Evolutionary conservation across 2,797 vertebrate species (phyloP), one percentile per base, ranked within the genome.

Genomic region (Artibeus lituratus): DNA sequence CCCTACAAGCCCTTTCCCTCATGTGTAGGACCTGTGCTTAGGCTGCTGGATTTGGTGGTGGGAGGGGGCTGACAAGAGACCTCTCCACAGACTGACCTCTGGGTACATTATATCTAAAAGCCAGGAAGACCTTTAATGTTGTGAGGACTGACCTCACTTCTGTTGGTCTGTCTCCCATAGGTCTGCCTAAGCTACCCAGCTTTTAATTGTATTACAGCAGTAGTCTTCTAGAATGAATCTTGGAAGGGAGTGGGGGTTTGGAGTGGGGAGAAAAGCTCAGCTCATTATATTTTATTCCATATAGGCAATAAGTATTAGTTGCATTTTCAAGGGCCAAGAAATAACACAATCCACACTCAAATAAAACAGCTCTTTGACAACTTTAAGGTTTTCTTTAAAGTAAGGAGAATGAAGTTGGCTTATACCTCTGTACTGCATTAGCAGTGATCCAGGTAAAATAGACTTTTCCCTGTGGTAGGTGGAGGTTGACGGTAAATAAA

Each of bases 401-500:
- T 55, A 32, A 73, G 26, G 91, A 95, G 47, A 77, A 32, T 65
- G 37, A 95, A 89, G 70, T 76, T 35, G 18, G 29, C 78, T 91
- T 92, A 51, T 53, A 69, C 62, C 53, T 90, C 53, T 85, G 4
- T 8, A 32, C 44, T 47, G 72, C 55, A 69, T 94, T 47, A 92
- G 81, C 94, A 86, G n/a, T 89, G 82, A 97, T 94, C 65, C 88
- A 81, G 81, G 74, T 78, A 49, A 73, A 87, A 14, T 24, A 62
- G 62, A 67, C 72, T 89, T 35, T 82, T 76, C 81, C 93, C 29
- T 74, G 32, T 69, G 83, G 92, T 90, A 80, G 90, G 88, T 96
- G 86, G 96, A 92, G 65, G 92, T 35, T 89, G 85, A 70, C 89
- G 70, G 73, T 96, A 92, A 94, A 90, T 87, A 96, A 78, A 72